Evolutionary conservation across 2,888 invertebrate species (phyloP).

Genomic region (Phanerotoma sp.): DNA sequence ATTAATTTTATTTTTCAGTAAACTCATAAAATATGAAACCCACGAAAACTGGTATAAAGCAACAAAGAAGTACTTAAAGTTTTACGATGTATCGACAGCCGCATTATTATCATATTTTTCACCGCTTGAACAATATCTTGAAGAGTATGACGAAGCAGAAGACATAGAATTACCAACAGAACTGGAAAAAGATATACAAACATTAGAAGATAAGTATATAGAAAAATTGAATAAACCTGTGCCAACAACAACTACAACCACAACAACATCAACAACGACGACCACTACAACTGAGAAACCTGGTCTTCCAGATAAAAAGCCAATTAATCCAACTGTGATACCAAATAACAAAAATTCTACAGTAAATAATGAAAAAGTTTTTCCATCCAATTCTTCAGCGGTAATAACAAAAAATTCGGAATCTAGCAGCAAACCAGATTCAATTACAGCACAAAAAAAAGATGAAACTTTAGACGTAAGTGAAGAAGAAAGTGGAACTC

Average conservation of each 20-base stretch:
- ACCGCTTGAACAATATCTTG: slow-evolving; percentile 43
- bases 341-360: background rate
- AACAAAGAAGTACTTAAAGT: slow-evolving; percentile 35
- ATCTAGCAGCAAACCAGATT: too few relatives aligned
- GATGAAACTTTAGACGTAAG: background rate
- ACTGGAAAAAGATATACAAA: slow-evolving; percentile 41
- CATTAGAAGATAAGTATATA: slow-evolving; percentile 37
- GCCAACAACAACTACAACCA: slow-evolving; percentile 37
- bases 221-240: slow-evolving; percentile 37
- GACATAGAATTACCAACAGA: slow-evolving; percentile 24
- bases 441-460: too few relatives aligned
- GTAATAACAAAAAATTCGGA: too few relatives aligned
- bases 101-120: slow-evolving; percentile 42
- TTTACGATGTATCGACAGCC: slow-evolving; percentile 37
- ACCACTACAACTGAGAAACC: background rate
- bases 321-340: background rate
- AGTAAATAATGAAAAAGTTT: too few relatives aligned
- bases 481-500: slow-evolving; percentile 8
- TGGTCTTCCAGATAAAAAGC: too few relatives aligned
- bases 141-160: slow-evolving; percentile 34
- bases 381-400: too few relatives aligned
- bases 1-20: slow-evolving; percentile 34
- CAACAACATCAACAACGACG: slow-evolving; percentile 25
- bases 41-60: slow-evolving; percentile 40
- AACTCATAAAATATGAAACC: slow-evolving; percentile 41